phyloP scores from a whole-genome alignment of 2,888 invertebrate genomes.

The Chalcosyrphus nemorum region DNA sequence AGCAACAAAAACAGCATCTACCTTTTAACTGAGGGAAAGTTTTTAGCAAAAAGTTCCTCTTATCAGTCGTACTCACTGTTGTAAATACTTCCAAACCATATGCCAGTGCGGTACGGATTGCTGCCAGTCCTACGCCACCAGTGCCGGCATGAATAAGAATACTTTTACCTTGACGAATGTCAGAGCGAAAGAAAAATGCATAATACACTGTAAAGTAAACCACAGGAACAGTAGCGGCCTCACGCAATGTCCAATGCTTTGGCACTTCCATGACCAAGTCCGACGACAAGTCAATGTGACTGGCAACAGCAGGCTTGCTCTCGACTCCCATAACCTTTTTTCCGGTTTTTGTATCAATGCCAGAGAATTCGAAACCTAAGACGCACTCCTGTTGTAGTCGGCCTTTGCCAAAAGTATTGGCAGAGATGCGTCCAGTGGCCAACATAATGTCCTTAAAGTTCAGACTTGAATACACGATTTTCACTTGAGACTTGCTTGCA shows the following conservation, averaged over 20 bases:
- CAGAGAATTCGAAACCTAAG: slow-evolving; percentile 86
- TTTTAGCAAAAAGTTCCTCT: slow-evolving; percentile 85
- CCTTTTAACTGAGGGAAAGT: slow-evolving; percentile 84
- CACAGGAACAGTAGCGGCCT: slow-evolving; percentile 90
- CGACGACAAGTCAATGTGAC: slow-evolving; percentile 76
- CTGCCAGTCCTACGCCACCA: slow-evolving; percentile 91
- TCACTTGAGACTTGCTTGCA: slow-evolving; percentile 83
- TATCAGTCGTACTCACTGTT: slow-evolving; percentile 87
- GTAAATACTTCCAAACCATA: slow-evolving; percentile 87
- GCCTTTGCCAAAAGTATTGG: slow-evolving; percentile 88
- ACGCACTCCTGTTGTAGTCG: slow-evolving; percentile 85
- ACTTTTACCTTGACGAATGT: slow-evolving; percentile 80
- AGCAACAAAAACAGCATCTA: slow-evolving; percentile 76
- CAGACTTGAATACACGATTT: slow-evolving; percentile 86
- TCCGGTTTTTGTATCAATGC: slow-evolving; percentile 83
- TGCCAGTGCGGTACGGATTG: slow-evolving; percentile 87
- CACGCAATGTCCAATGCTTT: slow-evolving; percentile 87
- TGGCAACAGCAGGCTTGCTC: slow-evolving; percentile 83
- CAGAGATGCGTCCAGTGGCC: slow-evolving; percentile 92
- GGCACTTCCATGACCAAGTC: slow-evolving; percentile 86
- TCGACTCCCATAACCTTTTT: slow-evolving; percentile 85
- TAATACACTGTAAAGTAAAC: slow-evolving; percentile 88
- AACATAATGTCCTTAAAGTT: slow-evolving; percentile 97
- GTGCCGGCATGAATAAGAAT: slow-evolving; percentile 85
- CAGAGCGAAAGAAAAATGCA: slow-evolving; percentile 80